Conservation (phyloP, 2,888 invertebrate species). For the Hartigia nigra region DNA sequence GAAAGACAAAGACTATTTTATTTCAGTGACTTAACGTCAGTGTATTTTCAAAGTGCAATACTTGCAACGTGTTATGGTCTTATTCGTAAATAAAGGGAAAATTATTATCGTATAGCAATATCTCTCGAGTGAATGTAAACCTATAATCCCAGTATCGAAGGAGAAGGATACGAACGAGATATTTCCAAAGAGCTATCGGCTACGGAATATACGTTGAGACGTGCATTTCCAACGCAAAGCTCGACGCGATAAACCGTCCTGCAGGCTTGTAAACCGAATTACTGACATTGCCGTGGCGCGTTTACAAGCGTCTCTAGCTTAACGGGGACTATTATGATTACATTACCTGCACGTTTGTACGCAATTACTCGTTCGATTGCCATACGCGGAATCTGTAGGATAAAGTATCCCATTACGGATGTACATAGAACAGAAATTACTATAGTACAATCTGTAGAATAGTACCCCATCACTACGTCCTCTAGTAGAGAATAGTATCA, state of each 20-base stretch:
- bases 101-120: neutral
- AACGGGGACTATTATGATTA: constrained; percentile 41
- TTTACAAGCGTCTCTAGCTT: constrained; percentile 44
- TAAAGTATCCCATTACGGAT: neutral
- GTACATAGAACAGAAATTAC: neutral
- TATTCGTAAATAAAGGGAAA: neutral
- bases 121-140: neutral
- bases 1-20: neutral
- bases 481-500: neutral
- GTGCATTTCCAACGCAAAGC: neutral
- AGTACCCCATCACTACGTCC: neutral
- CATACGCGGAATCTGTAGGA: constrained; percentile 19
- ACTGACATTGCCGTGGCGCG: constrained; percentile 42
- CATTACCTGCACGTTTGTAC: constrained; percentile 21
- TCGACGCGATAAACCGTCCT: constrained; percentile 1
- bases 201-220: neutral
- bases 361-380: constrained; percentile 47
- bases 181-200: neutral
- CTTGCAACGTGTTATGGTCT: neutral
- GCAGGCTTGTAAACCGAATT: constrained; percentile 37
- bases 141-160: neutral
- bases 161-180: neutral
- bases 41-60: neutral
- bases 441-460: neutral
- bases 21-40: neutral